These are phyloP conservation scores for Malurus splendens DNA, from an alignment of 2,797 vertebrate genomes.

Conservation along the genomic window DNA sequence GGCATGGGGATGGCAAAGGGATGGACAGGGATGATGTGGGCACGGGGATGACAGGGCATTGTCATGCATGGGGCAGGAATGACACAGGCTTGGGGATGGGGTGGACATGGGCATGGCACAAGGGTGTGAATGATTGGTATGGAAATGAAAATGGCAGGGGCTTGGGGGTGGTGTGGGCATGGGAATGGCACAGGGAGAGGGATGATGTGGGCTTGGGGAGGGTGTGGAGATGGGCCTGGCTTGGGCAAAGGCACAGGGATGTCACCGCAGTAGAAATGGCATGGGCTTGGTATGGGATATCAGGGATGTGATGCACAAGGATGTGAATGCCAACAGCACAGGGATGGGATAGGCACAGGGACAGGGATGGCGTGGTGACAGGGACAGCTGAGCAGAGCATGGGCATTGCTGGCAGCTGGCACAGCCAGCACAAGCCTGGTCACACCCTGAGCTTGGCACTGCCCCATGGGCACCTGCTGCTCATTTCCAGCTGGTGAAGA, in stretches of 20 bases:
- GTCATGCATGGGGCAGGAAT: not conserved
- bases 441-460: accelerated
- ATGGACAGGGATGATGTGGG: not conserved
- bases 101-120: not conserved
- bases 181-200: not conserved
- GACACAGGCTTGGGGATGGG: not conserved
- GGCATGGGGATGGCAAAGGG: not conserved
- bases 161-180: not conserved
- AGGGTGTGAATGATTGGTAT: not conserved
- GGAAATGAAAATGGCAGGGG: not conserved
- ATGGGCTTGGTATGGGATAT: not conserved
- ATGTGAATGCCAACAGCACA: no score
- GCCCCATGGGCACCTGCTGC: accelerated
- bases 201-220: not conserved
- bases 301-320: not conserved
- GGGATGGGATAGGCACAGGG: not conserved
- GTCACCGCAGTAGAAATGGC: not conserved
- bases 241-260: not conserved
- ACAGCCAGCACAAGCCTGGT: not conserved
- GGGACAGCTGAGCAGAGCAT: not conserved
- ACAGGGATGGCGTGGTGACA: not conserved
- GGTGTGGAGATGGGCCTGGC: not conserved
- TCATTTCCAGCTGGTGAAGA: constrained; percentile 87
- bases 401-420: not conserved
- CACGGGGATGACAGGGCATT: not conserved